Base-by-base conservation (phyloP, 2,113 vertebrate genomes). In the Sitta europaea region DNA sequence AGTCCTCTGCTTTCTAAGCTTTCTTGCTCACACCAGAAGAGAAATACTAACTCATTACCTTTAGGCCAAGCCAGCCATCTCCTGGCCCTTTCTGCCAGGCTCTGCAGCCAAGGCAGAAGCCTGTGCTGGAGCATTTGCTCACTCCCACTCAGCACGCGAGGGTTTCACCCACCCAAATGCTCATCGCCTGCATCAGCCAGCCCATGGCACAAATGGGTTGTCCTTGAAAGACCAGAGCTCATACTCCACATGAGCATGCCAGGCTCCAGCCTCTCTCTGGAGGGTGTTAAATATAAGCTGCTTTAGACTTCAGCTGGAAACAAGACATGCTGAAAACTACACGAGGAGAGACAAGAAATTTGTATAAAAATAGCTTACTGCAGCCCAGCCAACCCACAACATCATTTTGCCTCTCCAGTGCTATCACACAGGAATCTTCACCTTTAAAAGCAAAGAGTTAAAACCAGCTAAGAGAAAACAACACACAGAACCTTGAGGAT, bases 341-440 rank as follows among this genome's bases (percentile, higher is more conserved):
- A 36, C 7, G 19, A 86, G 43, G 33, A 11, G 61, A 80, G 50
- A 85, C 43, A 71, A 91, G 35, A 92, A 73, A 91, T 75, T 38
- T 67, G 57, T 76, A 71, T 62, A 93, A 84, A 94, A 96, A 81
- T 67, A 93, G 59, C 75, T 90, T 76, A 48, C 2, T 70, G 59
- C 35, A 92, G 65, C 47, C 35, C 36, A 68, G 58, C 28, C 75
- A 93, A 47, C 31, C 35, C 48, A 65, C 2, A 4, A 84, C 20
- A 67, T n/a, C n/a, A 9, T 75, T 91, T 75, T 81, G 57, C 61
- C 25, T 77, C 68, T 59, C n/a, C 27, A 51, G 53, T 67, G n/a
- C 50, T 71, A 91, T 81, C 86, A 84, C 28, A 74, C 4, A 55
- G 21, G 19, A 80, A 77, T 63, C 55, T 73, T 75, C 29, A 51